These are phyloP conservation scores for Sminthurides aquaticus DNA, from an alignment of 2,888 invertebrate genomes.

Conservation along the genomic window DNA sequence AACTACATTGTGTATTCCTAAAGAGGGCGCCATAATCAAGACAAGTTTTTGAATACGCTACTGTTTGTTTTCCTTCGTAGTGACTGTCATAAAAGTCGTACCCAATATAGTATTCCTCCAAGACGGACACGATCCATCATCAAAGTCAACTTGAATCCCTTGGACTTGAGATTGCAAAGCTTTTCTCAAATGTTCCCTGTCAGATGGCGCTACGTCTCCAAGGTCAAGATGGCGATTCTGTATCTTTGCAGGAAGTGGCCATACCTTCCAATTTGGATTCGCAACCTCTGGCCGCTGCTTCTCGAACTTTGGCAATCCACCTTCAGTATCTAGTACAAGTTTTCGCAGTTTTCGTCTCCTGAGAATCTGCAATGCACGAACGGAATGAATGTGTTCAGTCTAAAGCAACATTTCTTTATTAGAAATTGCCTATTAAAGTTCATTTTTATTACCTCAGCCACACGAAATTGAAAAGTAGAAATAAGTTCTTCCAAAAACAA, in stretches of 20 bases:
- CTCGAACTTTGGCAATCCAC: conserved; percentile 45
- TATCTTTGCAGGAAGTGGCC: conserved; percentile 54
- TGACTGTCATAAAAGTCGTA: no score
- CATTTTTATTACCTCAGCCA: no score
- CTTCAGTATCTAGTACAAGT: conserved; percentile 43
- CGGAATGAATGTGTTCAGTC: no score
- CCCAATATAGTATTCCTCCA: conserved; percentile 62
- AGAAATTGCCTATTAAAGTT: no score
- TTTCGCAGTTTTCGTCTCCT: conserved; percentile 43
- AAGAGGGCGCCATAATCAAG: neutral
- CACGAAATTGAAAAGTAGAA: conserved; percentile 51
- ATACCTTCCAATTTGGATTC: conserved; percentile 55
- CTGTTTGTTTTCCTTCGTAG: no score
- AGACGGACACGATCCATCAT: conserved; percentile 66
- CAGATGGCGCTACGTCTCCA: conserved; percentile 60
- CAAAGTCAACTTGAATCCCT: conserved; percentile 59
- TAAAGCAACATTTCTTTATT: no score
- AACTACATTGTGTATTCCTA: conserved; percentile 49
- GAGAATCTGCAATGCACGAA: conserved; percentile 40
- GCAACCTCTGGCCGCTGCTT: conserved; percentile 47
- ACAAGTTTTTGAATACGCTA: no score
- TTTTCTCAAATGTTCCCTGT: conserved; percentile 53
- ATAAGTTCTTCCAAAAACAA: conserved; percentile 55
- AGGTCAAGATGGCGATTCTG: conserved; percentile 58
- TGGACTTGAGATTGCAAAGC: conserved; percentile 54